phyloP scores from a whole-genome alignment of 2,797 vertebrate species.

The Sardinella longiceps region DNA sequence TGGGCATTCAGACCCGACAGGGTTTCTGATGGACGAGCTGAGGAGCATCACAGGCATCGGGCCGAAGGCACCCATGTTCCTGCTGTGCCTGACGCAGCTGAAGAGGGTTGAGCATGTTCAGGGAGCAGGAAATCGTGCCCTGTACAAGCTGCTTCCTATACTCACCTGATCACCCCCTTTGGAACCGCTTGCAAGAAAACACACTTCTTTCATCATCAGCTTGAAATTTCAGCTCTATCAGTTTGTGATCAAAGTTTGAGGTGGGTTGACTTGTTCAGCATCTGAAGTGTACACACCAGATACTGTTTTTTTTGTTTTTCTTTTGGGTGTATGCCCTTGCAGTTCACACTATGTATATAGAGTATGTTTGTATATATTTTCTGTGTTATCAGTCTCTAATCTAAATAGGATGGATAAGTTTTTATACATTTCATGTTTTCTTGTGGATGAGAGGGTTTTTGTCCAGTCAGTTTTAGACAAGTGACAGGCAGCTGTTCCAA shows the following conservation, averaged over 20 bases:
- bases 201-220: not conserved
- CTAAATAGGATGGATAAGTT: no score
- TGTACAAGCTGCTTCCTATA: slow-evolving; percentile 61
- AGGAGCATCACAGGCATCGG: slow-evolving; percentile 60
- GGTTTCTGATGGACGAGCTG: slow-evolving; percentile 64
- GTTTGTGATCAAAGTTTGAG: not conserved
- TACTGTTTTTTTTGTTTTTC: not conserved
- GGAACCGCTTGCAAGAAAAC: not conserved
- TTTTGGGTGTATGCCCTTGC: not conserved
- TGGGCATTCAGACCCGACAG: slow-evolving; percentile 36
- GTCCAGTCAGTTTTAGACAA: not conserved
- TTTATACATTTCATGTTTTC: not conserved
- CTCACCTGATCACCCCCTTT: not conserved
- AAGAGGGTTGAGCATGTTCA: slow-evolving; percentile 64
- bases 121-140: slow-evolving; percentile 52
- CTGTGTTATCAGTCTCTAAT: not conserved
- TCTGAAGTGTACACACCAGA: not conserved
- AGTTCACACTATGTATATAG: not conserved
- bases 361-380: not conserved
- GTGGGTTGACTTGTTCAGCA: not conserved
- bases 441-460: not conserved
- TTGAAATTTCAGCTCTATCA: not conserved
- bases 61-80: slow-evolving; percentile 59
- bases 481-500: not conserved
- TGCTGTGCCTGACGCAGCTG: slow-evolving; percentile 72